Evolutionary conservation across 2,797 vertebrate genomes (phyloP).

Genomic region (Enteromius argenteus): DNA sequence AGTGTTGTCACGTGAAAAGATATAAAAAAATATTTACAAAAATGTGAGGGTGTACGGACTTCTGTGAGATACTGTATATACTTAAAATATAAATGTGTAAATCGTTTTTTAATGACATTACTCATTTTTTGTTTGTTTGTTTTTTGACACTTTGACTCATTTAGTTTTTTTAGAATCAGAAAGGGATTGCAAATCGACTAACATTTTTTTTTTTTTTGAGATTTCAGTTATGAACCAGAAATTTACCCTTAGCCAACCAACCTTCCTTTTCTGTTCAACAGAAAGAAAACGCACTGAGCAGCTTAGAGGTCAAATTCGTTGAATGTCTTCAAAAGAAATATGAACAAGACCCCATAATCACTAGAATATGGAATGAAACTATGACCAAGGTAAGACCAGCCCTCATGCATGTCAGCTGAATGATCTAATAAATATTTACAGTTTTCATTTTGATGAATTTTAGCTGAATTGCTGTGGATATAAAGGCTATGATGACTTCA

Average conservation of each 20-base stretch:
- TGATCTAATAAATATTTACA: not conserved
- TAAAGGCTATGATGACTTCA: conserved; percentile 78
- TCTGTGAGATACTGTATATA: too few species aligned
- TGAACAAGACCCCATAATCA: not conserved
- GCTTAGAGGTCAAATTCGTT: conserved; percentile 52
- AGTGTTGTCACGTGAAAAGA: too few species aligned
- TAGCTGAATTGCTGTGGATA: conserved; percentile 79
- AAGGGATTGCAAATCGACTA: not conserved
- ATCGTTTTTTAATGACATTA: too few species aligned
- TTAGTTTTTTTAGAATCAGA: not conserved
- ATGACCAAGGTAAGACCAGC: conserved; percentile 73
- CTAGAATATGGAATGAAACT: conserved; percentile 70
- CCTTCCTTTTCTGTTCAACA: conserved; percentile 56
- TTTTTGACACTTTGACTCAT: not conserved
- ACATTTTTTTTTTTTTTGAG: not conserved
- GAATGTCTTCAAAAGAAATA: conserved; percentile 56
- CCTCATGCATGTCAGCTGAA: not conserved
- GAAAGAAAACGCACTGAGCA: conserved; percentile 63
- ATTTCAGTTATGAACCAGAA: not conserved
- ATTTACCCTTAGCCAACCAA: not conserved
- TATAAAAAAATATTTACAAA: too few species aligned
- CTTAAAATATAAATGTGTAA: too few species aligned
- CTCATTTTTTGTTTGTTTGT: too few species aligned
- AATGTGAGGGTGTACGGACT: too few species aligned
- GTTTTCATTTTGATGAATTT: not conserved